phyloP scores from a whole-genome alignment of 2,113 vertebrate species.

The Plecturocebus donacophilus region DNA sequence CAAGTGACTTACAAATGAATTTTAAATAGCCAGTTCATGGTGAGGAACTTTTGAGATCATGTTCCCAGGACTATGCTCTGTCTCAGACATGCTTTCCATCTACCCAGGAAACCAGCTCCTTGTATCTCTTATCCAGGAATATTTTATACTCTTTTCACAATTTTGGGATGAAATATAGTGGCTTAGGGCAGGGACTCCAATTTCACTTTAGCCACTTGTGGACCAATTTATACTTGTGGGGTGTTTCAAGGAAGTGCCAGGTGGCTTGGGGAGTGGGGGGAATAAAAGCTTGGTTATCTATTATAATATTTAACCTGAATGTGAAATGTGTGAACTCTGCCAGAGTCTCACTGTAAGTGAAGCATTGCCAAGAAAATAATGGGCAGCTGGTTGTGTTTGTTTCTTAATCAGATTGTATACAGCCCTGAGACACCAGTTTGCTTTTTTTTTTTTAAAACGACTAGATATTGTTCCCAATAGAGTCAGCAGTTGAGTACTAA shows the following conservation, averaged over 20 bases:
- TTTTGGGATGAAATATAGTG: constrained; percentile 16
- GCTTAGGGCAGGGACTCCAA: background rate
- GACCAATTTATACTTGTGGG: constrained; percentile 46
- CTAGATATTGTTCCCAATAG: constrained; percentile 72
- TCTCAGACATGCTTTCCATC: background rate
- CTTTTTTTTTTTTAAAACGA: constrained; percentile 62
- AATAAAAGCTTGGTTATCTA: constrained; percentile 9
- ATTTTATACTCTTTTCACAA: background rate
- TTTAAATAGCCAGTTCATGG: constrained; percentile 53
- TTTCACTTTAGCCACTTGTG: constrained; percentile 43
- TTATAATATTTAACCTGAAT: constrained; percentile 42
- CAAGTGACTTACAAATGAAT: constrained; percentile 65
- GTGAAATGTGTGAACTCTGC: background rate
- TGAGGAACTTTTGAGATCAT: constrained; percentile 22
- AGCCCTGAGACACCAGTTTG: background rate
- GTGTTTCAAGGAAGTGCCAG: constrained; percentile 11
- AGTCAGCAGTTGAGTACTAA: constrained; percentile 74
- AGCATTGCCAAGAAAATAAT: constrained; percentile 31
- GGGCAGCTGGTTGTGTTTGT: background rate
- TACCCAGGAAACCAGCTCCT: background rate
- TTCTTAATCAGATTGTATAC: constrained; percentile 48
- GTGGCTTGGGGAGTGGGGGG: background rate
- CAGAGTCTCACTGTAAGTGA: background rate
- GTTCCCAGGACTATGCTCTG: constrained; percentile 5
- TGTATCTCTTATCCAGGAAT: background rate